Evolutionary conservation across 2,113 vertebrate species (phyloP).

Genomic region (Mystacornis crossleyi): DNA sequence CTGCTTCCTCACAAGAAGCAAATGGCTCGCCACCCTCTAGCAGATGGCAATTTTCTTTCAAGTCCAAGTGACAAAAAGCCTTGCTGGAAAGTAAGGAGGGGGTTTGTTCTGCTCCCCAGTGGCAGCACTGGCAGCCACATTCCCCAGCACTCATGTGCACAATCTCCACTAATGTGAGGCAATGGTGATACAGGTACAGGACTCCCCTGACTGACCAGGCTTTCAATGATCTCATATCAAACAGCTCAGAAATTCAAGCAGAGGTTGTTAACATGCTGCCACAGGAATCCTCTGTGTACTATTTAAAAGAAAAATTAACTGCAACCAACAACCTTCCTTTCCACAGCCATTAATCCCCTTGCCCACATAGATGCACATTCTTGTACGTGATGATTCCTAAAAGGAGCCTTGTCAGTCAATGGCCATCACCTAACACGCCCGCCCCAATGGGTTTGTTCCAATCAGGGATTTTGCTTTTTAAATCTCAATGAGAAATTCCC

Average conservation of each 20-base stretch:
- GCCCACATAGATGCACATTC: not conserved
- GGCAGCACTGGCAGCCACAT: not conserved
- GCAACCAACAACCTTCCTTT: not conserved
- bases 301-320: constrained; percentile 2
- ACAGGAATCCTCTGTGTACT: not conserved
- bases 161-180: not conserved
- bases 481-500: constrained; percentile 56
- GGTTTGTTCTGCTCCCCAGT: not conserved
- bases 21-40: not conserved
- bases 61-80: constrained; percentile 28
- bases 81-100: not conserved
- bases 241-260: not conserved
- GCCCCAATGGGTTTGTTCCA: constrained; percentile 1
- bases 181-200: not conserved
- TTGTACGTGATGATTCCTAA: not conserved
- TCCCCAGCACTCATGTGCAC: not conserved
- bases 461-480: constrained; percentile 57
- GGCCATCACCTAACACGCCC: not conserved
- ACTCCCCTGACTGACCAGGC: not conserved
- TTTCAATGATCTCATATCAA: not conserved
- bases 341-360: not conserved
- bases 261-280: not conserved
- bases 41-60: constrained; percentile 44
- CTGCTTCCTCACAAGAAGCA: constrained; percentile 18
- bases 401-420: constrained; percentile 24